phyloP scores from a whole-genome alignment of 1,140 invertebrate genomes.

The Cecropterus lyciades region DNA sequence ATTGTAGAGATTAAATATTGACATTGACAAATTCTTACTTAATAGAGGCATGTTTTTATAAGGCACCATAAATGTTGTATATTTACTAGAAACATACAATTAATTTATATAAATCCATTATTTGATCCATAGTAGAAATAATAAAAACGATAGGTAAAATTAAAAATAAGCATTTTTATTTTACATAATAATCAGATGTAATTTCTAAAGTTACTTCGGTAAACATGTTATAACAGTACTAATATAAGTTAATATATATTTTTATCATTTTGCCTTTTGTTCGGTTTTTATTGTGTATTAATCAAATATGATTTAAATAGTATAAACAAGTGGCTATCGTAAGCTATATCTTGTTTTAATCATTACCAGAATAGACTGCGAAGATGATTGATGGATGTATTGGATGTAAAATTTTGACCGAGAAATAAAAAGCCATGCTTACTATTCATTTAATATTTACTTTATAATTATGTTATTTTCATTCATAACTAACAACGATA shows the following conservation, averaged over 20 bases:
- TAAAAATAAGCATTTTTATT: conserved; percentile 36
- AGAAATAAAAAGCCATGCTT: conserved; percentile 76
- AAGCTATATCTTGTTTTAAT: no score
- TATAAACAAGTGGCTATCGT: background rate
- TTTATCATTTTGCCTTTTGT: conserved; percentile 4
- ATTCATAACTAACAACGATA: conserved; percentile 85
- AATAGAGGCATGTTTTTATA: no score
- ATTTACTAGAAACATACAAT: no score
- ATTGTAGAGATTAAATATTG: no score
- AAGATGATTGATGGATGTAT: conserved; percentile 6
- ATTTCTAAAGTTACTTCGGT: conserved; percentile 34
- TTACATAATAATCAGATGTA: conserved; percentile 31
- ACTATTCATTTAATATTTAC: conserved; percentile 84
- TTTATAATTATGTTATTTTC: conserved; percentile 85
- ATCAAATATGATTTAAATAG: background rate
- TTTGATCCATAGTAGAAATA: conserved; percentile 4
- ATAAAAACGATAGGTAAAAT: conserved; percentile 30
- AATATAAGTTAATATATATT: background rate
- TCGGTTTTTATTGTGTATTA: background rate
- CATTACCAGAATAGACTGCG: background rate
- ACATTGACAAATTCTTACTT: no score
- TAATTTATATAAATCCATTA: background rate
- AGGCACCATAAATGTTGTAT: no score
- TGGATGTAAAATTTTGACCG: conserved; percentile 17
- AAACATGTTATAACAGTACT: conserved; percentile 30